These are phyloP conservation scores for Anguilla anguilla DNA, from an alignment of 2,797 vertebrate species.

Conservation along the genomic window DNA sequence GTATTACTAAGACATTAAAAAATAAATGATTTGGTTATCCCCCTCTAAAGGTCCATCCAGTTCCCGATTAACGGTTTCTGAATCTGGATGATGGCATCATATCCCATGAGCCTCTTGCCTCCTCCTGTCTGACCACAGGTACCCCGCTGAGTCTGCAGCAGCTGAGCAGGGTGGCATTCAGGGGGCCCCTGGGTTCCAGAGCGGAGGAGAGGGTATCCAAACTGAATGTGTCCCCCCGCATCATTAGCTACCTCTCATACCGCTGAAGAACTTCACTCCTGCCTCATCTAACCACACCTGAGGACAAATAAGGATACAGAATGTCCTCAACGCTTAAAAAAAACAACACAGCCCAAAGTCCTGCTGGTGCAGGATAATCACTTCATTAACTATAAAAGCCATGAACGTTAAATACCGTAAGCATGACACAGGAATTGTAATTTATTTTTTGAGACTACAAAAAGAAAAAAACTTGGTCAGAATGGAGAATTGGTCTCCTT, in stretches of 20 bases:
- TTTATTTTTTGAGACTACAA: neutral
- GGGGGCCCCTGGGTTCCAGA: constrained; percentile 64
- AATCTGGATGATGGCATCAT: neutral
- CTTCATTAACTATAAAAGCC: neutral
- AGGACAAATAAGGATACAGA: neutral
- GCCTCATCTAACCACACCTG: neutral
- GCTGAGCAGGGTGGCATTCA: constrained; percentile 71
- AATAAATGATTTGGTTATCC: neutral
- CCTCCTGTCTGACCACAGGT: constrained; percentile 53
- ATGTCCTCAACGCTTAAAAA: neutral
- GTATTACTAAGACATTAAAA: neutral
- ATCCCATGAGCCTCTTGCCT: constrained; percentile 23
- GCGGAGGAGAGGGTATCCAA: constrained; percentile 66
- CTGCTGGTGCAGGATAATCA: neutral
- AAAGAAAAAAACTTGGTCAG: neutral
- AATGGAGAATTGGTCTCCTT: neutral
- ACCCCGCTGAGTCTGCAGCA: constrained; percentile 75
- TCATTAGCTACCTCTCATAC: constrained; percentile 75
- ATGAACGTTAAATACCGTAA: neutral
- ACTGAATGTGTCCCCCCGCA: constrained; percentile 69
- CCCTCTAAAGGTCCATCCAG: neutral
- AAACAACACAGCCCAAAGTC: neutral
- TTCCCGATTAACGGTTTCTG: neutral
- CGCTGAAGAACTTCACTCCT: constrained; percentile 30
- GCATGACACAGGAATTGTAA: neutral